phyloP scores from a whole-genome alignment of 2,797 vertebrate genomes.

The Rhyacichthys aspro region DNA sequence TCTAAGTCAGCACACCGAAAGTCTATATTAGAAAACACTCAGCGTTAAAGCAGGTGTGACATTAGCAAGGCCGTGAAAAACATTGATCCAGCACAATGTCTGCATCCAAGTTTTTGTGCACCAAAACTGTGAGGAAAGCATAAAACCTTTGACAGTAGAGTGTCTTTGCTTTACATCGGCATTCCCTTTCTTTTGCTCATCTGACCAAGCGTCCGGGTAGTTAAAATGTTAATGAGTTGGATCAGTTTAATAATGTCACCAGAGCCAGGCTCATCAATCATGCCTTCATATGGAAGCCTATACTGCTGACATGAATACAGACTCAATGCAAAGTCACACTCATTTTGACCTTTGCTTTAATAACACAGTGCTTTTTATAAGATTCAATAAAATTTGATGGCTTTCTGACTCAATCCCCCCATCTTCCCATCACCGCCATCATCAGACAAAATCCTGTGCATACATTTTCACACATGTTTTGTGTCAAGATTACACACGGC shows the following conservation, averaged over 20 bases:
- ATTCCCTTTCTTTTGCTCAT: slow-evolving; percentile 38
- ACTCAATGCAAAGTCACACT: slow-evolving; percentile 49
- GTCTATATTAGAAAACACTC: slow-evolving; percentile 53
- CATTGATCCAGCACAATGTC: slow-evolving; percentile 32
- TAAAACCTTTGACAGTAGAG: slow-evolving; percentile 29
- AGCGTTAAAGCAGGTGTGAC: slow-evolving; percentile 45
- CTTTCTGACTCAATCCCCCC: background rate
- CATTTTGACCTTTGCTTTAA: slow-evolving; percentile 29
- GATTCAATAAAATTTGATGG: slow-evolving; percentile 27
- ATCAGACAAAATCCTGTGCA: no score
- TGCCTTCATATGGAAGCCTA: slow-evolving; percentile 51
- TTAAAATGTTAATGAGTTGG: slow-evolving; percentile 78
- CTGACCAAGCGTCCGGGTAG: slow-evolving; percentile 51
- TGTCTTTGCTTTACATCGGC: slow-evolving; percentile 37
- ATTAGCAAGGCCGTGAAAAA: slow-evolving; percentile 31
- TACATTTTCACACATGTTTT: no score
- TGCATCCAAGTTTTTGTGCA: slow-evolving; percentile 5
- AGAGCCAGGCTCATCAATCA: slow-evolving; percentile 65
- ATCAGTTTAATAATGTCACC: slow-evolving; percentile 79
- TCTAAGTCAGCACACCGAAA: slow-evolving; percentile 69
- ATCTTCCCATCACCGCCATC: background rate
- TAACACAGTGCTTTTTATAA: slow-evolving; percentile 16
- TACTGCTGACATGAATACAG: slow-evolving; percentile 62
- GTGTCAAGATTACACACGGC: no score
- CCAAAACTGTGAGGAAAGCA: slow-evolving; percentile 25